Evolutionary conservation across 2,113 vertebrate genomes (phyloP), one percentile per base, ranked within the genome.

Genomic region (Myodes glareolus): DNA sequence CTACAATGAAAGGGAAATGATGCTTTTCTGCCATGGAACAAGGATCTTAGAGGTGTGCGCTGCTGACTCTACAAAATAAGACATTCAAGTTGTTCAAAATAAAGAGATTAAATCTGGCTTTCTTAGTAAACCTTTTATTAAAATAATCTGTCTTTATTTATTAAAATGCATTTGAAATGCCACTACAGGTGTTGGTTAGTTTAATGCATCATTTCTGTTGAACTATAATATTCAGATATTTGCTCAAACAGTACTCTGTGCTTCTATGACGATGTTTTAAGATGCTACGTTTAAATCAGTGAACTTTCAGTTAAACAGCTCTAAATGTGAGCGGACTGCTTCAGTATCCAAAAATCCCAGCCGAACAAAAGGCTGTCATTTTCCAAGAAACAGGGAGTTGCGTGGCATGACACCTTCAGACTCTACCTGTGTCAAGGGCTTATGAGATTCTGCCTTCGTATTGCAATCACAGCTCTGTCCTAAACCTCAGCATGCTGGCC

Each of bases 101-200:
- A 25, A 52, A 76, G 29, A 89, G 13, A 91, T 29, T 27, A 88
- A 76, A 27, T 77, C 42, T 90, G 6, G 29, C 70, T 94, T 95
- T 55, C 55, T 92, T 90, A 75, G 25, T 67, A 88, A 84, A 19
- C 76, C 80, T 91, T 67, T 80, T 87, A 76, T 23, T 94, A 63
- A 10, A 17, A 58, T 75, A 31, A 58, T 75, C 76, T 89, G 58
- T 21, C 58, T 58, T 58, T 58, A 58, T 58, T 58, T 58, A 7
- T 7, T 58, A 58, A 58, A 58, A 58, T 58, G 19, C 1, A 58
- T 58, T 58, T 58, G 58, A 58, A 58, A 58, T 58, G 58, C 58
- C 19, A 58, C 19, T 58, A 7, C 58, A 58, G 55, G 21, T 39
- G 27, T 36, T 29, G 2, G 27, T 27, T 73, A 78, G 70, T 80